Base-by-base conservation (phyloP, 2,113 vertebrate species). In the Equus przewalskii region DNA sequence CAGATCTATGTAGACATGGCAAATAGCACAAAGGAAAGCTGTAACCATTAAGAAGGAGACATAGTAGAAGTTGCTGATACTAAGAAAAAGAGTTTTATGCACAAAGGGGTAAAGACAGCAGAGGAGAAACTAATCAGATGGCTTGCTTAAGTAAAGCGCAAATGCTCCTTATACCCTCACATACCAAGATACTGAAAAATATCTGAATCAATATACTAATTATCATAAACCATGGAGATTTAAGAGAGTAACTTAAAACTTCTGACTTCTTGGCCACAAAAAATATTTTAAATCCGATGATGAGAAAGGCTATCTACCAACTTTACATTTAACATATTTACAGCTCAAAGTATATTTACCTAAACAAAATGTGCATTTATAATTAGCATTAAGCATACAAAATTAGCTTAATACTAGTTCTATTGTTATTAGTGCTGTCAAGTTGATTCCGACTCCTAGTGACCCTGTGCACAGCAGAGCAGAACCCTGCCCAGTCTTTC, bases 191-290 rank as follows among this genome's bases (percentile, higher is more conserved):
- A 44, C 7, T 54, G 30, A 75, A 86, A 80, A 56, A 41, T 7
- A 91, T 13, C 49, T 44, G 36, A 78, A 88, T 14, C 28, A n/a
- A 62, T 22, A 54, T 8, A 62, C 6, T 44, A 65, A 82, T 64
- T 82, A 49, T 94, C n/a, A 51, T 26, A 58, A 89, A 70, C 26
- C 36, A 85, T 16, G 22, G 28, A 56, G 41, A 84, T 65, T 95
- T 75, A 30, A 90, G 41, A 93, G 70, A 91, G 12, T 80, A 72
- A 72, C 41, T 60, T 54, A 54, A 89, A 95, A 93, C 12, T 70
- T 88, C 3, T 36, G 85, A 41, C 56, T 90, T 87, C 28, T 36
- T 51, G 24, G 54, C 64, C 46, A 82, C 14, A 92, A 36, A 78
- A 80, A 89, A 36, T 16, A 56, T 44, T 64, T 78, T 58, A 78